Percentiles rank a stretch among this genome's conserved stretches.
These are phyloP conservation scores for Tachina fera DNA, from an alignment of 2,888 invertebrate species.

Conservation along the genomic window DNA sequence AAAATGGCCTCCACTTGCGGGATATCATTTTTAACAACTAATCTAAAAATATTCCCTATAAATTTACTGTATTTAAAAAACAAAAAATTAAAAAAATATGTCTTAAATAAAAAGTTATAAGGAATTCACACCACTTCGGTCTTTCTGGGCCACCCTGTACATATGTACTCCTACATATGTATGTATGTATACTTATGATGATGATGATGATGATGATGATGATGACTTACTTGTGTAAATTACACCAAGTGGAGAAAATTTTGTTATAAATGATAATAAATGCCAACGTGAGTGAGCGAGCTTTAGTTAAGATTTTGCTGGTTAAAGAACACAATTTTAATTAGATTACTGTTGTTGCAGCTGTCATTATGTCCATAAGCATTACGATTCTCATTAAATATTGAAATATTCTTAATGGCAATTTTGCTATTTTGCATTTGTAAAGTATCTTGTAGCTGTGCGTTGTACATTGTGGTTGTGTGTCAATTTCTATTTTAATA, in stretches of 20 bases:
- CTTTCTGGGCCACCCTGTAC: too few relatives aligned
- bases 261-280: too few relatives aligned
- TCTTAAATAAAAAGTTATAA: too few relatives aligned
- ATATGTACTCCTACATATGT: too few relatives aligned
- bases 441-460: background rate
- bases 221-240: background rate
- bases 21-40: too few relatives aligned
- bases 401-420: conserved; percentile 21
- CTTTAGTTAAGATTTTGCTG: background rate
- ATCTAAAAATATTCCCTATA: too few relatives aligned
- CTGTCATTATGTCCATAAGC: background rate
- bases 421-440: background rate
- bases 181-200: too few relatives aligned
- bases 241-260: too few relatives aligned
- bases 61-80: too few relatives aligned
- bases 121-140: too few relatives aligned
- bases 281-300: background rate
- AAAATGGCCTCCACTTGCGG: too few relatives aligned
- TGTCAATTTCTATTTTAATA: background rate
- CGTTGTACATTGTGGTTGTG: background rate
- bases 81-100: too few relatives aligned
- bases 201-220: background rate
- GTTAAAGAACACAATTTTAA: conserved; percentile 24
- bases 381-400: conserved; percentile 31
- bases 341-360: background rate